Percentiles rank a stretch among this genome's conserved stretches.
Evolutionary conservation across 1,140 invertebrate genomes (phyloP).

Genomic region (Leguminivora glycinivorella): DNA sequence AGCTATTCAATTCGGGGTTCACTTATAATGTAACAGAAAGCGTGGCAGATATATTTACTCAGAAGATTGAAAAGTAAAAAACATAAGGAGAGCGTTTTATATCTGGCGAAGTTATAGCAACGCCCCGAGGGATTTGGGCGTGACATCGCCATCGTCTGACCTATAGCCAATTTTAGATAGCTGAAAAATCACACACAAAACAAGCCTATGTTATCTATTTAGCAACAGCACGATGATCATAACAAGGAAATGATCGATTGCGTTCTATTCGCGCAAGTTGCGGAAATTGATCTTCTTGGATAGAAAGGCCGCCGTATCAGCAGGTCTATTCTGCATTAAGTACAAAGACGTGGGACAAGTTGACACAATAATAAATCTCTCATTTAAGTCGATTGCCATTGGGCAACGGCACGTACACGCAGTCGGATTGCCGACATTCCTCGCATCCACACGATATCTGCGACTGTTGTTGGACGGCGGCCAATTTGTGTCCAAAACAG

Average conservation of each 20-base stretch:
- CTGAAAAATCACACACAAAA: not conserved
- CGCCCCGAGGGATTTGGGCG: not conserved
- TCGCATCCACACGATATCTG: constrained; percentile 57
- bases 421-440: constrained; percentile 49
- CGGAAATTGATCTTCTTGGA: constrained; percentile 25
- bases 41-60: not conserved
- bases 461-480: constrained; percentile 47
- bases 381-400: constrained; percentile 34
- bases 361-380: constrained; percentile 15
- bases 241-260: not conserved
- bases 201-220: not conserved
- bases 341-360: constrained; percentile 1
- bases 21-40: constrained; percentile 15
- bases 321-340: not conserved
- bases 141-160: not conserved
- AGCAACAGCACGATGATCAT: not conserved
- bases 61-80: not conserved
- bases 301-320: not conserved
- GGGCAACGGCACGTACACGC: constrained; percentile 52
- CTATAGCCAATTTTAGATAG: not conserved
- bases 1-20: constrained; percentile 7
- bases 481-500: constrained; percentile 60
- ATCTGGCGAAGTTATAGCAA: not conserved
- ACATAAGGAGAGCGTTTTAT: not conserved
- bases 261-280: not conserved